A percentile compares a stretch with the other conserved stretches of the same genome.
These are phyloP conservation scores for Embiotoca jacksoni DNA, from an alignment of 2,113 vertebrate species.

Conservation along the genomic window DNA sequence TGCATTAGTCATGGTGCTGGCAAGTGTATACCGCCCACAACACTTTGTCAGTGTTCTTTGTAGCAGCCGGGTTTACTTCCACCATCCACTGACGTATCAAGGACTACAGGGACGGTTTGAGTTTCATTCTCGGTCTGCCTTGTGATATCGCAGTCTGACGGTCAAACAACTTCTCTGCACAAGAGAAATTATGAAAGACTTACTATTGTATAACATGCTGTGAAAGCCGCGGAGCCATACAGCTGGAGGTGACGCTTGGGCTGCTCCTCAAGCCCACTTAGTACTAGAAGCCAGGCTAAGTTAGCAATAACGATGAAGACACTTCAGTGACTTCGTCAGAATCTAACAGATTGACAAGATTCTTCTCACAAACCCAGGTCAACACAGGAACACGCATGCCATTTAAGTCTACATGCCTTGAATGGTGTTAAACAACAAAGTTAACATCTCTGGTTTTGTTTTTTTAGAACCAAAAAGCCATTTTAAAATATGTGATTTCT, in stretches of 20 bases:
- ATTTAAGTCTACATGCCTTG: background rate
- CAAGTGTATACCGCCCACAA: constrained; percentile 56
- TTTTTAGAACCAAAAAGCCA: background rate
- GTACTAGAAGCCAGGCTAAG: constrained; percentile 3
- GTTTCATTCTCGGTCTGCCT: constrained; percentile 45
- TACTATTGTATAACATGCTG: constrained; percentile 15
- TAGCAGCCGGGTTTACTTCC: constrained; percentile 56
- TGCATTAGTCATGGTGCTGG: constrained; percentile 55
- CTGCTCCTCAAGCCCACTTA: constrained; percentile 20
- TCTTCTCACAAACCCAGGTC: constrained; percentile 19
- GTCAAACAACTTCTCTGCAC: constrained; percentile 26
- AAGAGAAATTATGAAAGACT: constrained; percentile 11
- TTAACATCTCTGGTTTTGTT: constrained; percentile 7
- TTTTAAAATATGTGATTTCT: constrained; percentile 16
- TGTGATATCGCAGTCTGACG: constrained; percentile 43
- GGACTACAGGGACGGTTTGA: constrained; percentile 50
- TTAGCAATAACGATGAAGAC: constrained; percentile 6
- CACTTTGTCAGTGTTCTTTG: constrained; percentile 38
- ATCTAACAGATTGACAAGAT: background rate
- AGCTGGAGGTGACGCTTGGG: constrained; percentile 1
- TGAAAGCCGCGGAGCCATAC: constrained; percentile 11
- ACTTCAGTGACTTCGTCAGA: constrained; percentile 5
- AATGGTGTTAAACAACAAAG: background rate
- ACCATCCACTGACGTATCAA: constrained; percentile 40
- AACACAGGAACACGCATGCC: background rate